A percentile compares a stretch with the other conserved stretches of the same genome.
phyloP scores from a whole-genome alignment of 2,113 vertebrate species.

The Egretta garzetta region DNA sequence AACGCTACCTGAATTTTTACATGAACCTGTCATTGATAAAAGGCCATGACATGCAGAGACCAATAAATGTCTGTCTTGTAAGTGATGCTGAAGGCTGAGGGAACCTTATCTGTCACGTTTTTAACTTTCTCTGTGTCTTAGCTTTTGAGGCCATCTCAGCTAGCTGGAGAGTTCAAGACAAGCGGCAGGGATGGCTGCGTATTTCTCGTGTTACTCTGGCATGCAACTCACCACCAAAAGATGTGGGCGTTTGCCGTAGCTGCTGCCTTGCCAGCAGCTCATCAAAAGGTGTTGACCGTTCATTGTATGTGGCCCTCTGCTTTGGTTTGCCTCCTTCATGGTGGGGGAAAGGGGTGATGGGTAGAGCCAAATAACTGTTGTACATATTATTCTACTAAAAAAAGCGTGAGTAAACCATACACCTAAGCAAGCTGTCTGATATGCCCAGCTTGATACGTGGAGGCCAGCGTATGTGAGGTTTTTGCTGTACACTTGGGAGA shows the following conservation, averaged over 20 bases:
- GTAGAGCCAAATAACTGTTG: background rate
- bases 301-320: accelerated
- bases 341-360: background rate
- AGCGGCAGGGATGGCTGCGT: background rate
- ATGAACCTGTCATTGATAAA: background rate
- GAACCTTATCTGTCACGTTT: background rate
- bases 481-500: background rate
- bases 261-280: accelerated
- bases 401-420: background rate
- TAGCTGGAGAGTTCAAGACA: background rate
- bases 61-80: background rate
- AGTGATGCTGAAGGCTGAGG: background rate
- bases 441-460: accelerated
- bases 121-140: background rate
- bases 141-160: background rate
- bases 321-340: background rate
- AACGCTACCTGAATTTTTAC: background rate
- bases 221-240: background rate
- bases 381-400: background rate
- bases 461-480: background rate
- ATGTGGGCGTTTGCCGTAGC: accelerated
- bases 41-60: background rate
- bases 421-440: too few relatives aligned
- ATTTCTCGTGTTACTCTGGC: background rate
- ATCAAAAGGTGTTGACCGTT: accelerated